A percentile compares a stretch with the other conserved stretches of the same genome.
phyloP scores from a whole-genome alignment of 2,113 vertebrate genomes.

The Polypterus senegalus region DNA sequence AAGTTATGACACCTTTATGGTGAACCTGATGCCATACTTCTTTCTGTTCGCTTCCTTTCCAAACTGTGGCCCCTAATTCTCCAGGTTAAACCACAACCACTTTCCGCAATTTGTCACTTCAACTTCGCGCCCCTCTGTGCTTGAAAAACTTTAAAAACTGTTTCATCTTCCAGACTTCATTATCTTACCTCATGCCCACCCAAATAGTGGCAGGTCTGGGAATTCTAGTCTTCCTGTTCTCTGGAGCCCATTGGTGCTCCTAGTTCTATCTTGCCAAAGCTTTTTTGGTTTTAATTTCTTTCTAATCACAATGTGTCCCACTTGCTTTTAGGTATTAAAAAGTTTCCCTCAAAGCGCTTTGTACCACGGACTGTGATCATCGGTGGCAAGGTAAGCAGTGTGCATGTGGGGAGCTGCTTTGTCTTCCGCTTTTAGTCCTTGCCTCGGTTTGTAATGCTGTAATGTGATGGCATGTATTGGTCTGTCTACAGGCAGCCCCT shows the following conservation, averaged over 20 bases:
- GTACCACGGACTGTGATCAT: slow-evolving; percentile 87
- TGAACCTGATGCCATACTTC: not conserved
- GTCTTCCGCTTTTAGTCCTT: not conserved
- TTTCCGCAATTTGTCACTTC: no score
- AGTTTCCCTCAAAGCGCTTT: slow-evolving; percentile 60
- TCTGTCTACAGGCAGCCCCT: slow-evolving; percentile 70
- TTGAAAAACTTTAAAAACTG: no score
- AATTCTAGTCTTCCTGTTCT: no score
- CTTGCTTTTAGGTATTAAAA: slow-evolving; percentile 66
- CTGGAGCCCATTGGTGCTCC: no score
- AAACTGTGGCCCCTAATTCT: no score
- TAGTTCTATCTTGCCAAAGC: no score
- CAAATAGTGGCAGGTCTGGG: no score
- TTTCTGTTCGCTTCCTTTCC: not conserved
- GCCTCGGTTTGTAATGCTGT: not conserved
- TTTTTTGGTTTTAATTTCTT: not conserved
- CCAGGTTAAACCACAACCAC: no score
- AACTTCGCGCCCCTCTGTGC: no score
- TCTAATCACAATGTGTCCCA: slow-evolving; percentile 2
- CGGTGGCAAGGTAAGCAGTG: slow-evolving; percentile 73
- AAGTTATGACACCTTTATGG: not conserved
- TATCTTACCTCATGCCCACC: no score
- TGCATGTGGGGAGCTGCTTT: not conserved
- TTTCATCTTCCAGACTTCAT: no score
- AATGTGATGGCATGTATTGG: not conserved